Percentiles rank a stretch among this genome's conserved stretches.
These are phyloP conservation scores for Sorex fumeus DNA, from an alignment of 2,113 vertebrate genomes.

Conservation along the genomic window DNA sequence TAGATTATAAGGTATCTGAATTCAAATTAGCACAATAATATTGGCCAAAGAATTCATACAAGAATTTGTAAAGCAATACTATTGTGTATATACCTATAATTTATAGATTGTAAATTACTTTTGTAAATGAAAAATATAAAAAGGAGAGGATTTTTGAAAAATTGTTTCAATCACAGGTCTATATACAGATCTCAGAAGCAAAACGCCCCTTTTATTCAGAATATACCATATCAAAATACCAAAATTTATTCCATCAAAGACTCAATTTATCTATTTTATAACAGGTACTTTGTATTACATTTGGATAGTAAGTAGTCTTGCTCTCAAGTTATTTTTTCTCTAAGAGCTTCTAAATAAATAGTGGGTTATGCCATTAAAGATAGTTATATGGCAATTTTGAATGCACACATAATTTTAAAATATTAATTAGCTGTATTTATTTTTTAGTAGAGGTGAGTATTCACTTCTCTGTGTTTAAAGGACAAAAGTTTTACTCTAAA, in stretches of 20 bases:
- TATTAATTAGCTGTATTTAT: constrained; percentile 4
- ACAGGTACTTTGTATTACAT: background rate
- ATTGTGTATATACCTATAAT: background rate
- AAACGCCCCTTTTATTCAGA: background rate
- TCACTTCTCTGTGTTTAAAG: constrained; percentile 19
- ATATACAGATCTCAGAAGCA: background rate
- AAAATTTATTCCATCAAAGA: constrained; percentile 36
- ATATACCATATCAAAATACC: constrained; percentile 1
- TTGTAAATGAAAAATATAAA: constrained; percentile 34
- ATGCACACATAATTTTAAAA: constrained; percentile 42
- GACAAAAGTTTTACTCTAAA: background rate
- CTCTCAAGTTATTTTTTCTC: constrained; percentile 7
- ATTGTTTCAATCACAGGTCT: background rate
- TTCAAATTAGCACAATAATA: constrained; percentile 34
- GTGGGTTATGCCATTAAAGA: background rate
- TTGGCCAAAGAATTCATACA: constrained; percentile 14
- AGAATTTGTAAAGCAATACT: background rate
- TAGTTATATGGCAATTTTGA: constrained; percentile 34
- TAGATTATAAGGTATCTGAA: background rate
- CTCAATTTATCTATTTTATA: background rate
- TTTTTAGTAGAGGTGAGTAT: no score
- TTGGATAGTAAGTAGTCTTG: background rate
- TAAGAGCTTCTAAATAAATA: constrained; percentile 35
- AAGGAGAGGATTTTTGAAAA: constrained; percentile 1
- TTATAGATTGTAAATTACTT: background rate